Evolutionary conservation across 2,888 invertebrate species (phyloP).

Genomic region (Cheilosia grossa): DNA sequence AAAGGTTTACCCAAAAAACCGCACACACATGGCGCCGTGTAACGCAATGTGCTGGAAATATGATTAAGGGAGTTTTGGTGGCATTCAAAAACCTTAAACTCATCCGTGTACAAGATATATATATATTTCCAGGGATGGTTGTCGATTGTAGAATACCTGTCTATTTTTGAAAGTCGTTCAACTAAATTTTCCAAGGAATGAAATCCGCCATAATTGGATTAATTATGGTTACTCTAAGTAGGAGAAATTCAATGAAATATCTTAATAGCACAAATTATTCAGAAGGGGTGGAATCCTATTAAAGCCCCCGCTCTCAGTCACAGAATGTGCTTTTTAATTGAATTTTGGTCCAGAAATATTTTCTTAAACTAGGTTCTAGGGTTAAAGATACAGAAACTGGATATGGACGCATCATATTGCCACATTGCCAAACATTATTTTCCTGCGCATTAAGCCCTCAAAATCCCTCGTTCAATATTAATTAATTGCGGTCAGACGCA

Average conservation of each 20-base stretch:
- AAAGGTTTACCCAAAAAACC: neutral
- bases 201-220: slow-evolving; percentile 43
- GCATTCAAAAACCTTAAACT: neutral
- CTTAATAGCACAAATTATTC: slow-evolving; percentile 37
- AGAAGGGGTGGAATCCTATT: neutral
- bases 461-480: neutral
- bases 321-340: no score
- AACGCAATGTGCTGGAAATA: neutral
- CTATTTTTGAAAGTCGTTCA: slow-evolving; percentile 21
- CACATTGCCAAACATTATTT: no score
- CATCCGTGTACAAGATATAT: neutral
- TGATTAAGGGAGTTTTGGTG: neutral
- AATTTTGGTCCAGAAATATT: no score
- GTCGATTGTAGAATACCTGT: no score
- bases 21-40: neutral
- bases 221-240: slow-evolving; percentile 35
- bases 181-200: neutral
- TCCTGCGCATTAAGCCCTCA: no score
- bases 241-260: slow-evolving; percentile 45
- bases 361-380: no score
- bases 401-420: no score
- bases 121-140: no score
- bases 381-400: no score
- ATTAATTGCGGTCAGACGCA: neutral
- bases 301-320: no score